Percentiles rank a stretch among this genome's conserved stretches.
Evolutionary conservation across 2,797 vertebrate species (phyloP).

Genomic region (Chromobotia macracanthus): DNA sequence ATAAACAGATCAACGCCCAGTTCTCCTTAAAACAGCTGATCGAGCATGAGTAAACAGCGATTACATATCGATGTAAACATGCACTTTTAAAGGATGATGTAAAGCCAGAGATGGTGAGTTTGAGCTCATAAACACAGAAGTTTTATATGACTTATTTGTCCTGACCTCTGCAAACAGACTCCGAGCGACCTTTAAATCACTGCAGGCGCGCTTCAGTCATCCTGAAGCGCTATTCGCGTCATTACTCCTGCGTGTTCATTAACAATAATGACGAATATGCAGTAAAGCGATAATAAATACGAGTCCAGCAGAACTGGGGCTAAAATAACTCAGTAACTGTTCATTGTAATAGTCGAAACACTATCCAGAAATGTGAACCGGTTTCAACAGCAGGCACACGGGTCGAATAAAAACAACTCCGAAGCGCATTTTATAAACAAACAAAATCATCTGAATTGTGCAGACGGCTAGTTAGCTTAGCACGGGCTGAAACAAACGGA

Average conservation of each 20-base stretch:
- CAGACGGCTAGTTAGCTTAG: constrained; percentile 39
- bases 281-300: not conserved
- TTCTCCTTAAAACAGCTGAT: not conserved
- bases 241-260: not conserved
- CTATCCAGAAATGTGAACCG: constrained; percentile 69
- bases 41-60: constrained; percentile 22
- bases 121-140: constrained; percentile 21
- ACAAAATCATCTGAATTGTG: constrained; percentile 30
- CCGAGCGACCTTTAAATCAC: not conserved
- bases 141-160: constrained; percentile 17
- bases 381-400: constrained; percentile 8
- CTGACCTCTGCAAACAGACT: constrained; percentile 37
- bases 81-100: too few species aligned
- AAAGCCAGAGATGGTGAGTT: not conserved
- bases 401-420: not conserved
- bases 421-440: constrained; percentile 5
- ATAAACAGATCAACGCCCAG: constrained; percentile 41
- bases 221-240: not conserved
- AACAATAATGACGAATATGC: not conserved
- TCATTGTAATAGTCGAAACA: constrained; percentile 7
- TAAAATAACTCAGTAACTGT: not conserved
- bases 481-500: constrained; percentile 45
- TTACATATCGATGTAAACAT: not conserved
- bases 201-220: not conserved
- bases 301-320: constrained; percentile 7